These are phyloP conservation scores for Myrmecophaga tridactyla DNA, from an alignment of 2,113 vertebrate genomes.

Conservation along the genomic window DNA sequence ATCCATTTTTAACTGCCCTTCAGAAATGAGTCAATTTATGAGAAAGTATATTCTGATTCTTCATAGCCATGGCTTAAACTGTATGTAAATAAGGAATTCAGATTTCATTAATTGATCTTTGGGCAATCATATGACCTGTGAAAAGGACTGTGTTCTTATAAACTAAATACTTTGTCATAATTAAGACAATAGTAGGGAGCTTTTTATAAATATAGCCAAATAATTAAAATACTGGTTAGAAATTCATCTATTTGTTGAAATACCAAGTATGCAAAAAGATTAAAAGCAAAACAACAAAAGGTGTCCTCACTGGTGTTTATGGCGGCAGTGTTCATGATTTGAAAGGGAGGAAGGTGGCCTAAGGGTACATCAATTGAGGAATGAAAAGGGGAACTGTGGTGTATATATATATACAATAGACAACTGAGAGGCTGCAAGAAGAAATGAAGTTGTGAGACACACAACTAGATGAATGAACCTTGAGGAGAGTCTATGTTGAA, in stretches of 20 bases:
- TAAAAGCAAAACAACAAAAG: not conserved
- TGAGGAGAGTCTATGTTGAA: too few species aligned
- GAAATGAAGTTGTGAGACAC: too few species aligned
- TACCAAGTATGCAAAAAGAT: not conserved
- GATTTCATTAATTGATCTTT: constrained; percentile 49
- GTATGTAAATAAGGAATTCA: constrained; percentile 28
- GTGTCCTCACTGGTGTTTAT: too few species aligned
- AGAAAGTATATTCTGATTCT: constrained; percentile 4
- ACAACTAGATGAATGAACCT: too few species aligned
- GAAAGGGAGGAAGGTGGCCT: too few species aligned
- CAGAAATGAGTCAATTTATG: constrained; percentile 13
- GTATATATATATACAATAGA: too few species aligned
- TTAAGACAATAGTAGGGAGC: constrained; percentile 41
- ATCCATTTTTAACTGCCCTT: not conserved
- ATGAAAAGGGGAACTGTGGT: too few species aligned
- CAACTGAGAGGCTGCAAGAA: too few species aligned
- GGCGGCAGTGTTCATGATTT: too few species aligned
- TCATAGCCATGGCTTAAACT: not conserved
- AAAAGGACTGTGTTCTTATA: constrained; percentile 10
- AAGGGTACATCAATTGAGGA: too few species aligned
- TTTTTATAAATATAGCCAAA: constrained; percentile 45
- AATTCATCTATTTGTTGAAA: constrained; percentile 50
- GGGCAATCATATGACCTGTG: not conserved
- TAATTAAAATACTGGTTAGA: constrained; percentile 39
- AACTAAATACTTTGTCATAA: constrained; percentile 54